These are phyloP conservation scores for Ophion costatus DNA, from an alignment of 2,888 invertebrate genomes.

Conservation along the genomic window DNA sequence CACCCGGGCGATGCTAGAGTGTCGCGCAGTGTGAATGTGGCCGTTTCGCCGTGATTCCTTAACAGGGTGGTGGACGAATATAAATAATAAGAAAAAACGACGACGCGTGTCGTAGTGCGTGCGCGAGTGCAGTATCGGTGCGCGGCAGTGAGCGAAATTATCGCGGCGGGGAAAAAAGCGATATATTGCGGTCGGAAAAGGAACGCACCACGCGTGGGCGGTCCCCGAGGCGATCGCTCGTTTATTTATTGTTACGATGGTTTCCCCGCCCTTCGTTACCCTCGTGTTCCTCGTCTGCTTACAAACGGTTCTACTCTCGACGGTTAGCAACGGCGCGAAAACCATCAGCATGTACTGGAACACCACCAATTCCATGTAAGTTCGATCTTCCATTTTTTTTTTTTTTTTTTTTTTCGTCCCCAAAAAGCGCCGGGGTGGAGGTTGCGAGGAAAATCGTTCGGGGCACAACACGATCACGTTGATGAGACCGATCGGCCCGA, in stretches of 20 bases:
- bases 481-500: slow-evolving; percentile 2
- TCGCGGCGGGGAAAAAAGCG: slow-evolving; percentile 5
- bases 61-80: slow-evolving; percentile 72
- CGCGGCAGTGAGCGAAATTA: neutral
- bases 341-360: slow-evolving; percentile 96
- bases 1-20: slow-evolving; percentile 17
- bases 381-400: slow-evolving; percentile 68
- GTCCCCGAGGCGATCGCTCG: slow-evolving; percentile 31
- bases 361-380: slow-evolving; percentile 94
- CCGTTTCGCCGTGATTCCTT: slow-evolving; percentile 73
- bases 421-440: too few species aligned
- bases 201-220: slow-evolving; percentile 30
- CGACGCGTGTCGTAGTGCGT: slow-evolving; percentile 68
- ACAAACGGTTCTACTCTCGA: slow-evolving; percentile 87
- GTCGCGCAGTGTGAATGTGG: slow-evolving; percentile 74
- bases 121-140: slow-evolving; percentile 53
- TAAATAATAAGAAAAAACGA: slow-evolving; percentile 60
- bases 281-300: slow-evolving; percentile 85
- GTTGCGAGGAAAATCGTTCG: too few species aligned
- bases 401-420: neutral
- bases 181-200: slow-evolving; percentile 8
- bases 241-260: slow-evolving; percentile 79
- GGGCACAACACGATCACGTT: neutral
- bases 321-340: slow-evolving; percentile 91
- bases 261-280: slow-evolving; percentile 82